These are phyloP conservation scores for Bos indicus DNA, from an alignment of 2,113 vertebrate genomes.

Conservation along the genomic window DNA sequence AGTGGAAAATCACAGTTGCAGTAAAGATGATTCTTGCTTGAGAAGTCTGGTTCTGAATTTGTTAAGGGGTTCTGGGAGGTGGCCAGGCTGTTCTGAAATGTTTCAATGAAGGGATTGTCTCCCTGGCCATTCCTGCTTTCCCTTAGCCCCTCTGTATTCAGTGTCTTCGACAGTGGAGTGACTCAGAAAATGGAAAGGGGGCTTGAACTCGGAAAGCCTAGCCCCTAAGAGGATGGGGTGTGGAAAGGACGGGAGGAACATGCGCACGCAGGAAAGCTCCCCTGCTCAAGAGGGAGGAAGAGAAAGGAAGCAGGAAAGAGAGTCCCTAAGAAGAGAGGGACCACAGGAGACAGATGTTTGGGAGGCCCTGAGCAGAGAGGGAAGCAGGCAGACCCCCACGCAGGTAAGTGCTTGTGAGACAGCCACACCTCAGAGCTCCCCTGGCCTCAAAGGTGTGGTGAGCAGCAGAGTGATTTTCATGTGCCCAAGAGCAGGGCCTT, in stretches of 20 bases:
- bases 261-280: background rate
- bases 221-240: background rate
- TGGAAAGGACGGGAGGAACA: background rate
- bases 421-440: background rate
- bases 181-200: background rate
- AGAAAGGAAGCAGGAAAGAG: background rate
- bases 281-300: background rate
- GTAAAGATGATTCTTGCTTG: constrained; percentile 32
- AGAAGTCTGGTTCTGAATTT: background rate
- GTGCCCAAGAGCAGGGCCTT: background rate
- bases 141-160: background rate
- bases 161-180: background rate
- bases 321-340: background rate
- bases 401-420: background rate
- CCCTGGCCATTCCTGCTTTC: too few relatives aligned
- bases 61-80: background rate
- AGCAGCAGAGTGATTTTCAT: background rate
- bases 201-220: background rate
- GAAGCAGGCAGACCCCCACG: background rate
- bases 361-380: background rate
- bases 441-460: too few relatives aligned
- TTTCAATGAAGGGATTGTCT: background rate
- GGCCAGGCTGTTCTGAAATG: background rate
- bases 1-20: background rate
- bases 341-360: background rate